These are phyloP conservation scores for Triops cancriformis DNA, from an alignment of 1,140 invertebrate genomes.

Conservation along the genomic window DNA sequence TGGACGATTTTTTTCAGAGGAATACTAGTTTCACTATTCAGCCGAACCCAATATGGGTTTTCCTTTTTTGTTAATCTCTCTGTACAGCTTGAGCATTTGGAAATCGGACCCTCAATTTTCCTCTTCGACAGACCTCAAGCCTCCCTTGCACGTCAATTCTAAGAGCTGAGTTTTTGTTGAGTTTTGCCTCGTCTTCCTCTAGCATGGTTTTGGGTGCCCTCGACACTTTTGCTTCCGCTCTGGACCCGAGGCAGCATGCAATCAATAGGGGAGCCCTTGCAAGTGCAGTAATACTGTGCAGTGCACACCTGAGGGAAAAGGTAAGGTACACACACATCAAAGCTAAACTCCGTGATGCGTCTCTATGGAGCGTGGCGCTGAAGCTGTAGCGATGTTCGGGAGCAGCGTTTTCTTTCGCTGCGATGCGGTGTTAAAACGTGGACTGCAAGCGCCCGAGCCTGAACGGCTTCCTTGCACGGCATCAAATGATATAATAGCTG, in stretches of 20 bases:
- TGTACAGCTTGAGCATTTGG: neutral
- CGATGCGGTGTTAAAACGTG: neutral
- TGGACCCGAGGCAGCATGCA: neutral
- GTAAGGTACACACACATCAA: slow-evolving; percentile 8
- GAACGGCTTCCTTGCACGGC: neutral
- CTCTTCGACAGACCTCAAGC: slow-evolving; percentile 4
- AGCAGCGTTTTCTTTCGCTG: neutral
- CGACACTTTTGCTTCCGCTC: neutral
- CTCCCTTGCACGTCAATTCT: neutral
- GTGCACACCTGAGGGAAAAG: slow-evolving; percentile 12
- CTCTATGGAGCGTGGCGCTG: neutral
- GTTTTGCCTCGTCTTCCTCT: neutral
- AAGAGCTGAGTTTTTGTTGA: neutral
- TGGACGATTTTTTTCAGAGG: too few relatives aligned
- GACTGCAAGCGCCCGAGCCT: neutral
- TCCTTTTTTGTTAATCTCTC: neutral
- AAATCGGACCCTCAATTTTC: neutral
- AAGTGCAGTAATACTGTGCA: slow-evolving; percentile 9
- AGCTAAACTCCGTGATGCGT: slow-evolving; percentile 4
- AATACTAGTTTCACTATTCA: neutral
- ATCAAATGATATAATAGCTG: neutral
- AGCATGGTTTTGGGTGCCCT: neutral
- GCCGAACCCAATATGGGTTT: neutral
- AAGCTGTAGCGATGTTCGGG: neutral
- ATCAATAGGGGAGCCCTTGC: neutral